These are phyloP conservation scores for Leucoptera coffeella DNA, from an alignment of 2,888 invertebrate species.

Conservation along the genomic window DNA sequence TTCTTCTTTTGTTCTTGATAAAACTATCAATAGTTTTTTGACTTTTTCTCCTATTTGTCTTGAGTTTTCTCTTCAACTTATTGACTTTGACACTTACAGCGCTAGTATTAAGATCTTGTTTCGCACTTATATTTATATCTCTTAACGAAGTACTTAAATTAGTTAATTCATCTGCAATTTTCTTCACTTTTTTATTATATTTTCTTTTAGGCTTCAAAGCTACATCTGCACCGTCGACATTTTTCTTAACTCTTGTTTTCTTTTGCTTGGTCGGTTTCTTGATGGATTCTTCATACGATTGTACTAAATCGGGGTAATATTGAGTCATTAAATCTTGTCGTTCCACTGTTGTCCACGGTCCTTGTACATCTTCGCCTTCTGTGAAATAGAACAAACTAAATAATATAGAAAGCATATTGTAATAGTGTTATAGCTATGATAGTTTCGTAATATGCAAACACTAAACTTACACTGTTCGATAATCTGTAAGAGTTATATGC, in stretches of 20 bases:
- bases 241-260: constrained; percentile 19
- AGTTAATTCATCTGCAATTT: constrained; percentile 10
- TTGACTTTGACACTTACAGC: constrained; percentile 30
- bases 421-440: too few species aligned
- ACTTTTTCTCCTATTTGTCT: constrained; percentile 15
- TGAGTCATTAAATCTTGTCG: constrained; percentile 56
- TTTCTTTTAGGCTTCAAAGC: constrained; percentile 27
- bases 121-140: constrained; percentile 12
- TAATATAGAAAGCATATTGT: too few species aligned
- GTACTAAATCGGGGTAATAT: constrained; percentile 59
- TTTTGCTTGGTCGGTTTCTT: constrained; percentile 47
- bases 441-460: too few species aligned
- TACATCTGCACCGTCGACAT: constrained; percentile 15
- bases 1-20: constrained; percentile 21
- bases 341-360: constrained; percentile 63
- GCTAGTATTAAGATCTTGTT: constrained; percentile 15
- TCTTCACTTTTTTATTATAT: constrained; percentile 25
- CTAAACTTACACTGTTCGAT: too few species aligned
- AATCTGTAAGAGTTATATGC: too few species aligned
- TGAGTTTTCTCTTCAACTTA: constrained; percentile 32
- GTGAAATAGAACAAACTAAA: too few species aligned
- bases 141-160: constrained; percentile 18
- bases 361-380: constrained; percentile 38
- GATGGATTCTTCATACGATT: constrained; percentile 46
- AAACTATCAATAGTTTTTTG: constrained; percentile 37